Base-by-base conservation (phyloP, 37 sponge, comb jelly and placozoan genomes). In the Oscarella lobularis region DNA sequence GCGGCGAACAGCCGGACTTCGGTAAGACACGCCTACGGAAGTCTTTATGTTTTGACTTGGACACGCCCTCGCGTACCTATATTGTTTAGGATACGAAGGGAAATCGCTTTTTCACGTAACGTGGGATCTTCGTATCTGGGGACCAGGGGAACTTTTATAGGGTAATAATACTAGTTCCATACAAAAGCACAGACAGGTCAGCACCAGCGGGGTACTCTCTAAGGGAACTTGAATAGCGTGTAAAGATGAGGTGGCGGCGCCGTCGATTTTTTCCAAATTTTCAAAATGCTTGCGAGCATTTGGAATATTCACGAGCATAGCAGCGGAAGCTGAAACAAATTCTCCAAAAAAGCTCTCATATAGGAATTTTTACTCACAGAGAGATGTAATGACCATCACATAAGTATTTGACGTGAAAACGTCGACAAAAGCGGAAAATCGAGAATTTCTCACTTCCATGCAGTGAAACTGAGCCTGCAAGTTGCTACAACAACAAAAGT, bases 201-300 rank as follows among this genome's bases (percentile, higher is more conserved):
- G n/a, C n/a, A n/a, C n/a, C n/a, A n/a, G n/a, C n/a, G n/a, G n/a
- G n/a, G n/a, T n/a, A n/a, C n/a, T n/a, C n/a, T n/a, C n/a, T n/a
- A n/a, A n/a, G n/a, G n/a, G n/a, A n/a, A 48, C 1, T 76, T 40
- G n/a, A 41, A 38, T 34, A 29, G 30, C 30, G 2, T n/a, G 41
- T 39, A 2, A 20, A 75, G 55, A 1, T 41, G 30, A 75, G n/a
- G n/a, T n/a, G 33, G 36, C 32, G 35, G 32, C 3, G 41, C 2
- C n/a, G 41, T 75, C 1, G 29, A 90, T 60, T 69, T 90, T 85
- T 76, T 95, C 96, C 33, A 95, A 66, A 73, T 88, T 92, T 74
- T 95, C 96, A 84, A 95, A 95, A 76, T 95, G 89, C 41, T 91
- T 92, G 39, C 96, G 75, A 32, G 96, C 96, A 86, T 92, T 89